Evolutionary conservation across 2,113 vertebrate species (phyloP).

Genomic region (Aspiorhynchus laticeps): DNA sequence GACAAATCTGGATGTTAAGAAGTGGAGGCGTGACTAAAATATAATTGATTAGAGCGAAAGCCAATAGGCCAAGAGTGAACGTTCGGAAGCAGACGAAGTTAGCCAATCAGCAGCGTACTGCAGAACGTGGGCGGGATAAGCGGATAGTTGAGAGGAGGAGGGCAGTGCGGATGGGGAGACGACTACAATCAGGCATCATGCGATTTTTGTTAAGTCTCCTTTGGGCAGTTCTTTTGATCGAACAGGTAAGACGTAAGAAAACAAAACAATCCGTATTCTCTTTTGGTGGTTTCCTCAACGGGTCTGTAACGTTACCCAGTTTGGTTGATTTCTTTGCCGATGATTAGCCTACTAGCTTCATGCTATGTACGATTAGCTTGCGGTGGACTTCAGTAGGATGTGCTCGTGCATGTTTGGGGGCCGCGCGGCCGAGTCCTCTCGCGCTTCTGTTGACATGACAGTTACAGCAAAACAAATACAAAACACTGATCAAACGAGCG

Average conservation of each 20-base stretch:
- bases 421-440: neutral
- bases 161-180: conserved; percentile 59
- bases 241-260: conserved; percentile 67
- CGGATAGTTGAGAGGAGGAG: conserved; percentile 49
- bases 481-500: neutral
- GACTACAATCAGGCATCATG: conserved; percentile 71
- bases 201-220: conserved; percentile 67
- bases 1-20: neutral
- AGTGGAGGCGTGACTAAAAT: neutral
- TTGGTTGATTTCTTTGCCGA: conserved; percentile 15
- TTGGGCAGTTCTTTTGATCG: conserved; percentile 69
- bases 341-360: neutral
- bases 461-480: neutral
- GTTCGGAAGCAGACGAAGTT: neutral
- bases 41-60: conserved; percentile 54
- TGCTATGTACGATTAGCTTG: conserved; percentile 10
- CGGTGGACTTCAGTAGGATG: conserved; percentile 10
- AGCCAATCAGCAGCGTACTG: conserved; percentile 61
- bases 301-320: neutral
- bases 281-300: neutral
- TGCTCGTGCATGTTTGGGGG: conserved; percentile 20
- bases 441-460: neutral
- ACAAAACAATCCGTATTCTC: neutral
- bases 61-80: conserved; percentile 48
- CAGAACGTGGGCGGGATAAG: conserved; percentile 59